phyloP scores from a whole-genome alignment of 2,888 invertebrate genomes.

The Acanthacorydalis orientalis region DNA sequence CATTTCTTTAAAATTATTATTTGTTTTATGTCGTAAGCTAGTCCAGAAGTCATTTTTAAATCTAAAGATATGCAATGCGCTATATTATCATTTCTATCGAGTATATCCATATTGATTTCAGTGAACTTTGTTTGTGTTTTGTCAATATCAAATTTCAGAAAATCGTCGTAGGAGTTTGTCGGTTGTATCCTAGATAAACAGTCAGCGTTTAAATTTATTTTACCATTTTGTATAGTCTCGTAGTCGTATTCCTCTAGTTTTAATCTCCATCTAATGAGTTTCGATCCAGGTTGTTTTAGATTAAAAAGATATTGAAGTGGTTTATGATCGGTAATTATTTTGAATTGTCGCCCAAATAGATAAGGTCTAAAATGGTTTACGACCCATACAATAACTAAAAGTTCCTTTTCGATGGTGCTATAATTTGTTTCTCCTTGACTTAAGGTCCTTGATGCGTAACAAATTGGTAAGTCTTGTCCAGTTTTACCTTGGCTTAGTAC shows the following conservation, averaged over 20 bases:
- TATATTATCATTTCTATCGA: no score
- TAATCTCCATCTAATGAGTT: slow-evolving; percentile 7
- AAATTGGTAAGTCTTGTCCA: not conserved
- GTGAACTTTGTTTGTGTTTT: no score
- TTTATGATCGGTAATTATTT: slow-evolving; percentile 10
- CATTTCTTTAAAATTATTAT: no score
- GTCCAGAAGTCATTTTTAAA: no score
- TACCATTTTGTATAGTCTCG: not conserved
- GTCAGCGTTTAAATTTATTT: not conserved
- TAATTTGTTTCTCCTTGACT: not conserved
- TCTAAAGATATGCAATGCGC: no score
- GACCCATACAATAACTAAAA: slow-evolving; percentile 10
- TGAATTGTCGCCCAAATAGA: slow-evolving; percentile 11
- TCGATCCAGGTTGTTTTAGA: slow-evolving; percentile 6
- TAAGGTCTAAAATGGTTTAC: slow-evolving; percentile 11
- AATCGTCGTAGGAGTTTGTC: no score
- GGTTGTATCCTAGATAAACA: not conserved
- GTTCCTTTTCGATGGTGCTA: slow-evolving; percentile 8
- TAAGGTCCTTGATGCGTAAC: not conserved
- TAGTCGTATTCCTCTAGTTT: slow-evolving; percentile 4
- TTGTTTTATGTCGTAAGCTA: no score
- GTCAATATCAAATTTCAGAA: no score
- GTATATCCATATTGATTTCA: no score
- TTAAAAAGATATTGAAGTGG: slow-evolving; percentile 8
- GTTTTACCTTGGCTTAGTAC: not conserved